Conservation (phyloP, 2,888 invertebrate species). For the Lysandra coridon region DNA sequence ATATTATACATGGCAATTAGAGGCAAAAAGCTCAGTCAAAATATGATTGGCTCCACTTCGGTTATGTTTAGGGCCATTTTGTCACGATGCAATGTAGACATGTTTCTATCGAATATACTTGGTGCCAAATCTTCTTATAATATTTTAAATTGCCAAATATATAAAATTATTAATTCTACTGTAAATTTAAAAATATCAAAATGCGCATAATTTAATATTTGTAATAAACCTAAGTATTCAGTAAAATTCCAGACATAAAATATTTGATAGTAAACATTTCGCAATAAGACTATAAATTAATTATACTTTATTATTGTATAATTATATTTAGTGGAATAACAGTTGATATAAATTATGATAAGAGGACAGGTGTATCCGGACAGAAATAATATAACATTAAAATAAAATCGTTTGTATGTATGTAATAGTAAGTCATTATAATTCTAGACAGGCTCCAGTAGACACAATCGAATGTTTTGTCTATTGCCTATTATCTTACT, state of each 20-base stretch:
- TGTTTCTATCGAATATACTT: too few species aligned
- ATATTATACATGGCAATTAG: too few species aligned
- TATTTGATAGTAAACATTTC: background rate
- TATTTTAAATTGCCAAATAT: too few species aligned
- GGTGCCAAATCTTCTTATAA: too few species aligned
- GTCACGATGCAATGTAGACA: too few species aligned
- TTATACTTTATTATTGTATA: background rate
- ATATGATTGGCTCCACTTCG: too few species aligned
- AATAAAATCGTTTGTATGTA: background rate
- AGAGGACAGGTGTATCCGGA: conserved; percentile 20
- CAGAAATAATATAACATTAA: background rate
- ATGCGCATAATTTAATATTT: background rate
- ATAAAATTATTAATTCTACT: background rate
- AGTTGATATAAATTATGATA: conserved; percentile 15
- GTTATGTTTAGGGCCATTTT: too few species aligned
- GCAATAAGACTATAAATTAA: background rate
- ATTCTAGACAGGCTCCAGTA: background rate
- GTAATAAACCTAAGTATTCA: background rate
- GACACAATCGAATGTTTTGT: conserved; percentile 15
- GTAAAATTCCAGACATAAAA: background rate
- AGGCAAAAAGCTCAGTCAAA: too few species aligned
- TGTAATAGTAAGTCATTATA: background rate
- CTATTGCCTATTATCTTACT: background rate
- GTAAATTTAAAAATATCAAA: background rate
- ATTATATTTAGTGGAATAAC: background rate